Conservation (phyloP, 2,888 invertebrate species). For the Psylliodes chrysocephalus region DNA sequence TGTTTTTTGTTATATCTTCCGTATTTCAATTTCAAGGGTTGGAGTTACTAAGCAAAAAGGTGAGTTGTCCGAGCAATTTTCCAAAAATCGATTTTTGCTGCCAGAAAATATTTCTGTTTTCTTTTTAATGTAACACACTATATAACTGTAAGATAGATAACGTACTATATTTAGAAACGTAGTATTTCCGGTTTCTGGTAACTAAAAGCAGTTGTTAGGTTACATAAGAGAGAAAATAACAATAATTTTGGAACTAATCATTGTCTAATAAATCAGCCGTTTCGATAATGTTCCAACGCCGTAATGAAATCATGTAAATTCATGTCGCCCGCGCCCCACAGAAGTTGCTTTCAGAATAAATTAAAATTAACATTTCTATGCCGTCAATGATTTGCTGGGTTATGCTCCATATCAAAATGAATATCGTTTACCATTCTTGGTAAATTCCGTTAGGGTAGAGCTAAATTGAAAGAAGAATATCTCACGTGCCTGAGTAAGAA, state of each 20-base stretch:
- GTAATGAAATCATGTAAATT: conserved; percentile 29
- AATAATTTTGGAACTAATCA: conserved; percentile 24
- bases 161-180: neutral
- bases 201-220: conserved; percentile 10
- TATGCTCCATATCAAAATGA: conserved; percentile 22
- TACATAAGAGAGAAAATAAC: conserved; percentile 9
- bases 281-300: conserved; percentile 18
- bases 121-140: no score
- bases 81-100: no score
- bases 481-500: no score
- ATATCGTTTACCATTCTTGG: conserved; percentile 14
- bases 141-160: no score
- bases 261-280: conserved; percentile 23
- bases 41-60: no score
- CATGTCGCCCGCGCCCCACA: conserved; percentile 21
- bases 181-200: conserved; percentile 10
- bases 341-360: conserved; percentile 22
- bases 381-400: conserved; percentile 17
- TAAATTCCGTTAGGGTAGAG: neutral
- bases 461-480: no score
- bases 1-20: no score
- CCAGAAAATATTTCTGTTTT: no score
- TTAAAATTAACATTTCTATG: conserved; percentile 25
- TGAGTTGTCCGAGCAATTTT: no score
- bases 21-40: no score